A percentile compares a stretch with the other conserved stretches of the same genome.
Evolutionary conservation across 2,888 invertebrate species (phyloP).

Genomic region (Teinopalpus imperialis): DNA sequence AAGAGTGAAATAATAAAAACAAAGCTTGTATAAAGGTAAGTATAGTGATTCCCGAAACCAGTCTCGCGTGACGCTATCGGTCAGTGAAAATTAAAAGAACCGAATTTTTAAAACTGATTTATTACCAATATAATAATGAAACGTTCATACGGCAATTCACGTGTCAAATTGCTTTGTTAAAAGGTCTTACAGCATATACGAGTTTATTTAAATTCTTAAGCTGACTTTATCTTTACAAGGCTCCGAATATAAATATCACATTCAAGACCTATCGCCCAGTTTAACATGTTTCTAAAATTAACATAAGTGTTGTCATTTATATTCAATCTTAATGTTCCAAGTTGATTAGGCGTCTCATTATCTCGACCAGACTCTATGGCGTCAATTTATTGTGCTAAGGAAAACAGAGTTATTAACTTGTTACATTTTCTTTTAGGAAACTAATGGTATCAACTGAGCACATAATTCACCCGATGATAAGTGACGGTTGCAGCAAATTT

Average conservation of each 20-base stretch:
- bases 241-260: constrained; percentile 9
- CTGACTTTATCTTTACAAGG: neutral
- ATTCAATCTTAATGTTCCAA: constrained; percentile 44
- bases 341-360: constrained; percentile 52
- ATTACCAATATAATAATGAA: constrained; percentile 63
- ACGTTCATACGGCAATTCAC: constrained; percentile 56
- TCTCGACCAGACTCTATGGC: constrained; percentile 44
- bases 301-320: constrained; percentile 42
- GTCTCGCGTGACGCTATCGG: constrained; percentile 45
- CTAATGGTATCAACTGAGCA: too few relatives aligned
- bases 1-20: neutral
- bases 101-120: constrained; percentile 62
- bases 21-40: too few relatives aligned
- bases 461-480: too few relatives aligned
- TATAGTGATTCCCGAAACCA: too few relatives aligned
- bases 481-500: too few relatives aligned
- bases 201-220: constrained; percentile 7
- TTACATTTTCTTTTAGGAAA: too few relatives aligned
- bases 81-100: constrained; percentile 59
- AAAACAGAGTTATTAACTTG: too few relatives aligned
- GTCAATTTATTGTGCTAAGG: constrained; percentile 38
- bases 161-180: constrained; percentile 34
- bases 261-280: neutral
- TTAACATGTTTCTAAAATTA: constrained; percentile 20
- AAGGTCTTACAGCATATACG: constrained; percentile 21